Conservation (phyloP, 2,888 invertebrate genomes). For the Cerastis rubricosa region DNA sequence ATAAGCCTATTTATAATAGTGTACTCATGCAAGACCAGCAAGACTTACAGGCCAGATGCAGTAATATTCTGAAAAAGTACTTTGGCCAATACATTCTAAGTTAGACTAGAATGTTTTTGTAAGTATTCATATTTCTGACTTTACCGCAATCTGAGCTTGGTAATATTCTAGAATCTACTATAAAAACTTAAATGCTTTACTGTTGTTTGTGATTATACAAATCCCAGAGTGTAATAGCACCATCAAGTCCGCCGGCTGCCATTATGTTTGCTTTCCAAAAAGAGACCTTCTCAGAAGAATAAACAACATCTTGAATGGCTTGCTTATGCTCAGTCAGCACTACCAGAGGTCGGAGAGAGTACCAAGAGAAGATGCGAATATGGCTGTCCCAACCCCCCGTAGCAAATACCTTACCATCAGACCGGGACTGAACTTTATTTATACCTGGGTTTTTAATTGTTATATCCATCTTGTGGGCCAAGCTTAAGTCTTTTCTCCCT, state of each 20-base stretch:
- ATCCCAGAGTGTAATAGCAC: conserved; percentile 95
- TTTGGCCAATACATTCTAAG: conserved; percentile 61
- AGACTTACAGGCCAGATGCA: conserved; percentile 49
- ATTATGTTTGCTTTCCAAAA: conserved; percentile 94
- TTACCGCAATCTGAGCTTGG: conserved; percentile 58
- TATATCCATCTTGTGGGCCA: conserved; percentile 91
- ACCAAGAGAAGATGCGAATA: conserved; percentile 95
- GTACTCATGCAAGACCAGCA: conserved; percentile 57
- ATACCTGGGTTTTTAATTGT: conserved; percentile 94
- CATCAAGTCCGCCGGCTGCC: conserved; percentile 94
- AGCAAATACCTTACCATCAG: conserved; percentile 93
- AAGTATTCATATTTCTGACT: conserved; percentile 52
- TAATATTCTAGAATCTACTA: conserved; percentile 64
- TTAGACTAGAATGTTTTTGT: conserved; percentile 55
- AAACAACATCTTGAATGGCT: conserved; percentile 93
- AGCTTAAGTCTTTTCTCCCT: conserved; percentile 88
- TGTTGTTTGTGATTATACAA: conserved; percentile 92
- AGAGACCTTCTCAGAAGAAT: conserved; percentile 92
- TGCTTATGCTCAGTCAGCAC: conserved; percentile 94
- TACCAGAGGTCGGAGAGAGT: conserved; percentile 93
- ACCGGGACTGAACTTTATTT: conserved; percentile 92
- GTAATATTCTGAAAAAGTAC: conserved; percentile 55
- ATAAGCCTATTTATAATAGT: conserved; percentile 55
- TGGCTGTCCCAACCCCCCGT: conserved; percentile 95
- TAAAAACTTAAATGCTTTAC: conserved; percentile 71